A percentile compares a stretch with the other conserved stretches of the same genome.
Conservation (phyloP, 2,888 invertebrate species). For the Epsilonema sp. region DNA sequence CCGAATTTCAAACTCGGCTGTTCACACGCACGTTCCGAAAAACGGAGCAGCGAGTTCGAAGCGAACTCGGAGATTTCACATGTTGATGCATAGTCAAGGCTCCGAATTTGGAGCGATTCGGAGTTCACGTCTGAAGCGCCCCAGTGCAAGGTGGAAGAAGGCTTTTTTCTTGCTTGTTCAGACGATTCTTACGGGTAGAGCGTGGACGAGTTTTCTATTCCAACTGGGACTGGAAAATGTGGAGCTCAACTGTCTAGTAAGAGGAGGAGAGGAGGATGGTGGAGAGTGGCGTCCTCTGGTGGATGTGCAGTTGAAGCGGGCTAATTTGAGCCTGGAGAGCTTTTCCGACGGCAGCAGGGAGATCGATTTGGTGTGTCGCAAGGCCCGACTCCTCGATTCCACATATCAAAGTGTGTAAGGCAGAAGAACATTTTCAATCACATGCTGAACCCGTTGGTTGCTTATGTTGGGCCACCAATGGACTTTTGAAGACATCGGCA, state of each 20-base stretch:
- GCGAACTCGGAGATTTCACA: too few relatives aligned
- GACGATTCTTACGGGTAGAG: slow-evolving; percentile 28
- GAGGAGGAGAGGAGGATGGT: background rate
- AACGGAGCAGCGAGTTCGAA: too few relatives aligned
- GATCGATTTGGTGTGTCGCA: slow-evolving; percentile 34
- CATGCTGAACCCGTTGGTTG: slow-evolving; percentile 1
- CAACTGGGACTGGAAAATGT: slow-evolving; percentile 33
- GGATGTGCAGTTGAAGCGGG: slow-evolving; percentile 29
- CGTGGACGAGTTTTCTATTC: slow-evolving; percentile 32
- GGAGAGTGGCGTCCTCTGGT: slow-evolving; percentile 21
- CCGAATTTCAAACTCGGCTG: too few relatives aligned
- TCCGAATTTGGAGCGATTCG: too few relatives aligned
- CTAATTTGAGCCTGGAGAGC: slow-evolving; percentile 32
- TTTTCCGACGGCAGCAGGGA: slow-evolving; percentile 34
- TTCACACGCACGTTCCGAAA: too few relatives aligned
- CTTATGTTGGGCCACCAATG: slow-evolving; percentile 12
- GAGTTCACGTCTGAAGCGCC: too few relatives aligned
- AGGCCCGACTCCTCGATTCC: slow-evolving; percentile 33
- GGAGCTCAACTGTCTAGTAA: slow-evolving; percentile 14
- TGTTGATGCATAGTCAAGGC: too few relatives aligned
- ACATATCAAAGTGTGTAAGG: slow-evolving; percentile 18
- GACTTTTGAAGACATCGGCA: too few relatives aligned
- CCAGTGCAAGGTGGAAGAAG: background rate
- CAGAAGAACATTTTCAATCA: slow-evolving; percentile 1
- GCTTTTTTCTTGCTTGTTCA: slow-evolving; percentile 13